Conservation (phyloP, 2,888 invertebrate species). For the Eupithecia centaureata region DNA sequence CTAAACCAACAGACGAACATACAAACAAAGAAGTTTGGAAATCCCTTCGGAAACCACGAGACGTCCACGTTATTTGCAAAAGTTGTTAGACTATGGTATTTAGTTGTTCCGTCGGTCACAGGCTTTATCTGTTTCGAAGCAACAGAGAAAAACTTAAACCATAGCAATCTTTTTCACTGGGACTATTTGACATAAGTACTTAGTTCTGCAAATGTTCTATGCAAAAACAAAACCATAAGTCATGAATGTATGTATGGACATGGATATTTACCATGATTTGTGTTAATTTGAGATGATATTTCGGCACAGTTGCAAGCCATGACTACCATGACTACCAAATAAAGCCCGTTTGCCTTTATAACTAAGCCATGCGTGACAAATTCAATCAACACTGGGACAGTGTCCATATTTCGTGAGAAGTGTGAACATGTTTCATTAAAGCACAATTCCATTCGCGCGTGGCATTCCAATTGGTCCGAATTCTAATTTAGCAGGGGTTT, state of each 20-base stretch:
- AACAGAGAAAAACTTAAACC: not conserved
- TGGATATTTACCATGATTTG: too few relatives aligned
- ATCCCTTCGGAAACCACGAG: conserved; percentile 9
- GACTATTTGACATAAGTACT: not conserved
- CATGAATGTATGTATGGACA: too few relatives aligned
- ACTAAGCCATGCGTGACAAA: conserved; percentile 10
- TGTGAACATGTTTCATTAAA: conserved; percentile 13
- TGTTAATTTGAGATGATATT: too few relatives aligned
- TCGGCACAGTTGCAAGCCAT: too few relatives aligned
- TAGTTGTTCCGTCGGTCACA: not conserved
- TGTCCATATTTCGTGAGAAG: not conserved
- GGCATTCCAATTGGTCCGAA: not conserved
- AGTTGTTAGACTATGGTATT: not conserved
- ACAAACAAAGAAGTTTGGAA: conserved; percentile 6
- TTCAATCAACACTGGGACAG: conserved; percentile 15
- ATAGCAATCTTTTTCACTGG: not conserved
- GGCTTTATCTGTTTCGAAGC: too few relatives aligned
- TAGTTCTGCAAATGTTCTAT: not conserved
- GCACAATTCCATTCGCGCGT: not conserved
- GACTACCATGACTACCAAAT: too few relatives aligned
- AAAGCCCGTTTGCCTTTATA: not conserved
- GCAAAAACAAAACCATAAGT: too few relatives aligned
- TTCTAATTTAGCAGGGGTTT: not conserved
- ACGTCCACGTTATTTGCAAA: conserved; percentile 4
- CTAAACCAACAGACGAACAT: conserved; percentile 1